These are phyloP conservation scores for Dichetophora obliterata DNA, from an alignment of 2,888 invertebrate genomes.

Conservation along the genomic window DNA sequence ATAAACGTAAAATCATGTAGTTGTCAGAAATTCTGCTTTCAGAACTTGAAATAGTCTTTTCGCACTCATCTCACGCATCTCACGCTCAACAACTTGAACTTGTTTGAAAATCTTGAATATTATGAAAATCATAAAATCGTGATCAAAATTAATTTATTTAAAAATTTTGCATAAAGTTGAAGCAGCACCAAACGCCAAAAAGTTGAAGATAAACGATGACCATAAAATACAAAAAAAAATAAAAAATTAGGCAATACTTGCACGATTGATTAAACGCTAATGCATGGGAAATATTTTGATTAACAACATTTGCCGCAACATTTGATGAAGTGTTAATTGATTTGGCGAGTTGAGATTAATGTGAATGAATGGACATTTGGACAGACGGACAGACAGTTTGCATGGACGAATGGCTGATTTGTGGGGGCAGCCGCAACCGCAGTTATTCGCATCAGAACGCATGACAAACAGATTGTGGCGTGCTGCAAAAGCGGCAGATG, in stretches of 20 bases:
- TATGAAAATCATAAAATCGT: too few species aligned
- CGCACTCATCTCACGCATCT: too few species aligned
- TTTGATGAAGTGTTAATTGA: conserved; percentile 35
- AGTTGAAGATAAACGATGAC: not conserved
- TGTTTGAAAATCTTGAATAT: too few species aligned
- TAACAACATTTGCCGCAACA: conserved; percentile 14
- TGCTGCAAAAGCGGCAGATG: too few species aligned
- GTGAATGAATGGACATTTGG: not conserved
- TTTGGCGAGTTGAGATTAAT: conserved; percentile 16
- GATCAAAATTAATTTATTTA: not conserved
- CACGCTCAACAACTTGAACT: too few species aligned
- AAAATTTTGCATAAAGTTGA: not conserved
- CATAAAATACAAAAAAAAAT: too few species aligned
- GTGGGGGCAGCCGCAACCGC: too few species aligned
- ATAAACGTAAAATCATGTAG: too few species aligned
- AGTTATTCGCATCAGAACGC: too few species aligned
- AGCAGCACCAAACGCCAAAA: not conserved
- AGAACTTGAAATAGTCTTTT: too few species aligned
- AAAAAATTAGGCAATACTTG: not conserved
- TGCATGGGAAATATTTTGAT: conserved; percentile 13
- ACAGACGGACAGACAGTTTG: not conserved
- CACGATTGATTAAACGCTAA: not conserved
- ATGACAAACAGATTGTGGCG: too few species aligned
- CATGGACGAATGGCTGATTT: conserved; percentile 10
- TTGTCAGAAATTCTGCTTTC: too few species aligned